These are phyloP conservation scores for Toxotes jaculatrix DNA, from an alignment of 2,113 vertebrate species.

Conservation along the genomic window DNA sequence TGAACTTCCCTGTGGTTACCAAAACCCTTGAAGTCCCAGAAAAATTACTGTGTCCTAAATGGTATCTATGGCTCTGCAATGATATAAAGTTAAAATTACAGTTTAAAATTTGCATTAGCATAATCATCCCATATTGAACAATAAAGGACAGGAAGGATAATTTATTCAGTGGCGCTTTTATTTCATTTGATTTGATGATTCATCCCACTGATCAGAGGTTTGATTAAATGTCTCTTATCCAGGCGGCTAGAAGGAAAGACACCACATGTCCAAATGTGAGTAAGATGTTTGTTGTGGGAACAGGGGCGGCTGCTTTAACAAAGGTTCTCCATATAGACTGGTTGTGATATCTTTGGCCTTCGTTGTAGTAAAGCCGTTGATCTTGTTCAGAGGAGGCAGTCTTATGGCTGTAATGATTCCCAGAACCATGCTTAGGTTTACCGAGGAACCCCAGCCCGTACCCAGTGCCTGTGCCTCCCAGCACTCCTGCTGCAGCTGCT, in stretches of 20 bases:
- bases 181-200: constrained; percentile 10
- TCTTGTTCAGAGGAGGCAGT: constrained; percentile 27
- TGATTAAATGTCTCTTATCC: constrained; percentile 58
- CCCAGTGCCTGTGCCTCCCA: constrained; percentile 81
- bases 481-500: constrained; percentile 77
- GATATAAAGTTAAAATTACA: not conserved
- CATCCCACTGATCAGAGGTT: not conserved
- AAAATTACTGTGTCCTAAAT: no score
- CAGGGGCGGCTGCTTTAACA: constrained; percentile 51
- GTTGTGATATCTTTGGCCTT: constrained; percentile 54
- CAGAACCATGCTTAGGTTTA: constrained; percentile 61
- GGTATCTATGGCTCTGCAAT: not conserved
- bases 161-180: constrained; percentile 45
- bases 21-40: no score
- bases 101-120: not conserved
- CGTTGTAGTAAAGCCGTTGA: constrained; percentile 29
- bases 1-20: no score
- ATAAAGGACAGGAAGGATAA: not conserved
- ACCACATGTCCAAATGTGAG: constrained; percentile 61
- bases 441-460: constrained; percentile 77
- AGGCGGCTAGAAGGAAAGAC: constrained; percentile 64
- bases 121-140: not conserved
- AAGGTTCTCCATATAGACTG: constrained; percentile 61
- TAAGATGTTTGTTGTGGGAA: constrained; percentile 13
- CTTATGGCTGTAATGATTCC: constrained; percentile 41